Evolutionary conservation across 2,113 vertebrate species (phyloP), one percentile per base, ranked within the genome.

Genomic region (Arizona elegans): DNA sequence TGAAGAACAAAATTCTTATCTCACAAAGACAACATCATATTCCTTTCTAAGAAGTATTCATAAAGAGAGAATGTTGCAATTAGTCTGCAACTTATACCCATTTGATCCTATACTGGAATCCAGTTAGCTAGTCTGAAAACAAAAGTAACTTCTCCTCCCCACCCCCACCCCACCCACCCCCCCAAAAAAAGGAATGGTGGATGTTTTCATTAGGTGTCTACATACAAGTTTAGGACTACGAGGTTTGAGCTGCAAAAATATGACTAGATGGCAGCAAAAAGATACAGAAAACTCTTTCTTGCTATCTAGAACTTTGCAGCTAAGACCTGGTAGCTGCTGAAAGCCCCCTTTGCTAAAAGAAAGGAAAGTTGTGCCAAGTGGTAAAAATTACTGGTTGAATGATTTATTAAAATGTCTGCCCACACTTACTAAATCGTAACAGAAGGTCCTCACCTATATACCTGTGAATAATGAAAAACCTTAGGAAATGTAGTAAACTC

Each of bases 111-210:
- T 9, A 38, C 19, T 89, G n/a, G n/a, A 58, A 87, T 52, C 24
- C 50, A 52, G 17, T 26, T 19, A 70, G 58, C 59, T 17, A 70
- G 47, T 10, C 38, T 11, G 52, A 70, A 53, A 75, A 90, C 50
- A 54, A 50, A n/a, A 75, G 15, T 23, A n/a, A 24, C 2, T 12
- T 43, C 38, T 43, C 38, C 38, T 3, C 38, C 38, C 38, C 13
- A 26, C 1, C 23, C 58, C 23, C 0, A n/a, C n/a, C n/a, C n/a
- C n/a, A n/a, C n/a, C n/a, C n/a, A n/a, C 26, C 11, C 1, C 2
- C 21, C 7, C 21, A 43, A 3, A 3, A 29, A 55, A 55, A 56
- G 33, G 21, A 91, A 9, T 15, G n/a, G 21, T 55, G 23, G 62
- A 38, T 33, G 8, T 56, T 55, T 86, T 26, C n/a, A 38, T 85